A percentile compares a stretch with the other conserved stretches of the same genome.
Conservation (phyloP, 2,113 vertebrate genomes). For the Cyanocitta stelleri region DNA sequence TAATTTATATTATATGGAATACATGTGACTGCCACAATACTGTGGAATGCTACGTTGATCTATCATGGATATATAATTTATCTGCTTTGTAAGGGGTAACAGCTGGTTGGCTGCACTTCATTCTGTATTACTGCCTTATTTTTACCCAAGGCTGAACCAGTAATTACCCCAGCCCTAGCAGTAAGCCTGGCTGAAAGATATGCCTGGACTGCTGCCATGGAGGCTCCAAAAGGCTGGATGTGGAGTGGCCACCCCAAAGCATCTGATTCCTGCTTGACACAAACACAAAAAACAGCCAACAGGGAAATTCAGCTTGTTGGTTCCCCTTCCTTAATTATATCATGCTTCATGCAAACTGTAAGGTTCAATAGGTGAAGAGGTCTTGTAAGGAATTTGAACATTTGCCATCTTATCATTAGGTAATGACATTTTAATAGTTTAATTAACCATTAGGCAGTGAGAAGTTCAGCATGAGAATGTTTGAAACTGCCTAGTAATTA, state of each 20-base stretch:
- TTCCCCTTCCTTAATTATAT: background rate
- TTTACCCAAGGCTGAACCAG: background rate
- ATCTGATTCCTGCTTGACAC: background rate
- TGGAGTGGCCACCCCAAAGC: background rate
- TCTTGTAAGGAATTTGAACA: constrained; percentile 23
- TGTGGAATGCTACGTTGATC: background rate
- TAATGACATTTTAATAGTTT: constrained; percentile 54
- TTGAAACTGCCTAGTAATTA: constrained; percentile 3
- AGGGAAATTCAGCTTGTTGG: background rate
- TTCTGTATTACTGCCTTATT: background rate
- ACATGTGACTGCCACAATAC: background rate
- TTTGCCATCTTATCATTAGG: constrained; percentile 29
- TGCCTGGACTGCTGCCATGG: background rate
- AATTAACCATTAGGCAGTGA: constrained; percentile 27
- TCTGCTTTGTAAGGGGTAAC: background rate
- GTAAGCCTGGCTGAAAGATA: background rate
- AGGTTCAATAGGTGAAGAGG: constrained; percentile 32
- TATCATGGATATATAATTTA: background rate
- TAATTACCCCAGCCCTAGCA: background rate
- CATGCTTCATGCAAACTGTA: background rate
- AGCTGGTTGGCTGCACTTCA: background rate
- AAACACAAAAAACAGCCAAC: background rate
- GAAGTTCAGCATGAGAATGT: background rate
- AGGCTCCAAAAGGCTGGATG: background rate
- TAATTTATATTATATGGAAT: background rate